phyloP scores from a whole-genome alignment of 2,888 invertebrate species.

The Pasiphila rectangulata region DNA sequence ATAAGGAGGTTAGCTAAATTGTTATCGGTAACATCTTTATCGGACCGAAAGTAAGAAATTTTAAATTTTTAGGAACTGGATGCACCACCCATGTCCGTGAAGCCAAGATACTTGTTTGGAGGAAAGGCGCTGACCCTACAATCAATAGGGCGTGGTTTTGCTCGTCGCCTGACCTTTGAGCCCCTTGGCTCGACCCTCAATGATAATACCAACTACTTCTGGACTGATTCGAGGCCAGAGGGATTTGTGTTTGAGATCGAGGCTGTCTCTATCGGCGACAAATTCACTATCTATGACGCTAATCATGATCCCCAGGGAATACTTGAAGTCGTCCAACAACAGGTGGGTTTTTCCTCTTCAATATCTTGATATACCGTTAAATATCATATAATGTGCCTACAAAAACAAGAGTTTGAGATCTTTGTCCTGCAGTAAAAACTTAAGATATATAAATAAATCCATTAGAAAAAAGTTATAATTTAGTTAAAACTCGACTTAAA shows the following conservation, averaged over 20 bases:
- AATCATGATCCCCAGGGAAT: slow-evolving; percentile 85
- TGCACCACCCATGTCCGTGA: slow-evolving; percentile 68
- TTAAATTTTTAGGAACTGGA: slow-evolving; percentile 70
- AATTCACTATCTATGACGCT: slow-evolving; percentile 86
- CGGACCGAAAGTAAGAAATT: slow-evolving; percentile 41
- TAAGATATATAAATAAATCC: no score
- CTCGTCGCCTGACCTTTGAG: slow-evolving; percentile 86
- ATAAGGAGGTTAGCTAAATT: slow-evolving; percentile 14
- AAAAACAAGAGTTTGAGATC: no score
- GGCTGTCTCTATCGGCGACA: slow-evolving; percentile 84
- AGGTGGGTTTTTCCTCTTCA: slow-evolving; percentile 67
- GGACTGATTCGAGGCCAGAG: slow-evolving; percentile 87
- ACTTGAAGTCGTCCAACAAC: slow-evolving; percentile 83
- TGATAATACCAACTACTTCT: slow-evolving; percentile 87
- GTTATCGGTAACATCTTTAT: slow-evolving; percentile 16
- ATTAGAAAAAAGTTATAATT: no score
- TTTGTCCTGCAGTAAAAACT: no score
- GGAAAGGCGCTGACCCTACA: slow-evolving; percentile 84
- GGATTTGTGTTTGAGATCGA: slow-evolving; percentile 88
- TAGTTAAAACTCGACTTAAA: not conserved
- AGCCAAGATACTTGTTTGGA: slow-evolving; percentile 82
- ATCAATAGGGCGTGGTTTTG: slow-evolving; percentile 87
- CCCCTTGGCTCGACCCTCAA: slow-evolving; percentile 82
- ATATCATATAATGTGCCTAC: no score
- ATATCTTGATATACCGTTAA: not conserved